Conservation (phyloP, 1,140 invertebrate genomes). For the Leptoteleia sp. region DNA sequence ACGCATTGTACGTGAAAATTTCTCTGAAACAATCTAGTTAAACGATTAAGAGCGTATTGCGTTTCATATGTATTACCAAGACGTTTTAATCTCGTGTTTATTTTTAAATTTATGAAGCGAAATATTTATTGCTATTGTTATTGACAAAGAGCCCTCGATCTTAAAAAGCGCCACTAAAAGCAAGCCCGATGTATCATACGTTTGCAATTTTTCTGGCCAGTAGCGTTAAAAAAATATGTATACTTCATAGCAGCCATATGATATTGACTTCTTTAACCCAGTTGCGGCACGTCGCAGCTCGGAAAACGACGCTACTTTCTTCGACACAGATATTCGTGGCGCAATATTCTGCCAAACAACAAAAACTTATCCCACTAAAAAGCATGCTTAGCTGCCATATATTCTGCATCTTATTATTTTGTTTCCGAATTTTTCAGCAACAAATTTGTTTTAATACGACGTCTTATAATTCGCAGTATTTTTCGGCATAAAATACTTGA, state of each 20-base stretch:
- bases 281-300: constrained; percentile 35
- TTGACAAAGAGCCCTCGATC: constrained; percentile 15
- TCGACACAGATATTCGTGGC: constrained; percentile 40
- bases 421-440: constrained; percentile 16
- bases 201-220: constrained; percentile 42
- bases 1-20: not conserved
- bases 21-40: no score
- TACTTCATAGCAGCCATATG: constrained; percentile 39
- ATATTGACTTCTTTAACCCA: constrained; percentile 62
- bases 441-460: constrained; percentile 17
- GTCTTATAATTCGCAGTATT: not conserved
- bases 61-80: no score
- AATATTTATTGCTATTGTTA: constrained; percentile 16
- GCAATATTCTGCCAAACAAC: constrained; percentile 44
- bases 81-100: no score
- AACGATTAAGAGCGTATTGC: no score
- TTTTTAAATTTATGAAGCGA: not conserved
- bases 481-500: not conserved
- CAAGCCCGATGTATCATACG: not conserved
- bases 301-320: constrained; percentile 45
- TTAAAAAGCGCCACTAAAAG: constrained; percentile 1
- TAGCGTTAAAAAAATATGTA: constrained; percentile 34
- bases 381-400: constrained; percentile 21
- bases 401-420: constrained; percentile 28
- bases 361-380: constrained; percentile 35